Base-by-base conservation (phyloP, 1,140 invertebrate genomes). In the Stenopsyche tienmushanensis region DNA sequence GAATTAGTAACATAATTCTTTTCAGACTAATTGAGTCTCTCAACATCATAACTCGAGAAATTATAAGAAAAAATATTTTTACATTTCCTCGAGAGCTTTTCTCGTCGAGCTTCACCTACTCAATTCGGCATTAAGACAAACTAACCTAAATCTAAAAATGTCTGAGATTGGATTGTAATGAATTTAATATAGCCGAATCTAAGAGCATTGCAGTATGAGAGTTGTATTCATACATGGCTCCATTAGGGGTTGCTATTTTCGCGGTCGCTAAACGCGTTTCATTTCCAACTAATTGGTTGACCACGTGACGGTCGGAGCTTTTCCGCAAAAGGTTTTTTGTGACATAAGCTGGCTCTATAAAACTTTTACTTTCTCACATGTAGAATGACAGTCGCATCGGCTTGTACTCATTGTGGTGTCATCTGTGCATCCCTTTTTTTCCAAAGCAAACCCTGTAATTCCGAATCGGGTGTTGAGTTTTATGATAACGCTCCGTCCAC, bases 261-360 rank as follows among this genome's bases (percentile, higher is more conserved):
- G 45, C 47, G 45, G 15, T 15, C 54, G 53, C 63, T 64, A 29
- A 41, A 58, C 18, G 58, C 57, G 45, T 45, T 60, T 66, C 58
- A 66, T 66, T 45, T 49, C 64, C 50, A 66, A 62, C 64, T 66
- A 66, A 66, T 66, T 66, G 64, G 64, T 26, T 15, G 57, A 66
- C 64, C 64, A 66, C 64, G 64, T 66, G 64, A 66, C 58, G 58
- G 45, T 50, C 17, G 34, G 47, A 41, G 42, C 49, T 62, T 53
- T 49, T 50, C 64, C 45, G 45, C 15, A 47, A 47, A 47, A n/a
- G 64, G 55, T 66, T 66, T 66, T 65, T 66, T 66, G 17, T 50
- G 45, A 39, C 45, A 58, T 29, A 47, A 44, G 44, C 44, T 34
- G 34, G 64, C 58, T 58, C 58, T 53, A 66, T 66, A 66, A 66